Conservation (phyloP, 2,797 vertebrate species). For the Sciaenops ocellatus region DNA sequence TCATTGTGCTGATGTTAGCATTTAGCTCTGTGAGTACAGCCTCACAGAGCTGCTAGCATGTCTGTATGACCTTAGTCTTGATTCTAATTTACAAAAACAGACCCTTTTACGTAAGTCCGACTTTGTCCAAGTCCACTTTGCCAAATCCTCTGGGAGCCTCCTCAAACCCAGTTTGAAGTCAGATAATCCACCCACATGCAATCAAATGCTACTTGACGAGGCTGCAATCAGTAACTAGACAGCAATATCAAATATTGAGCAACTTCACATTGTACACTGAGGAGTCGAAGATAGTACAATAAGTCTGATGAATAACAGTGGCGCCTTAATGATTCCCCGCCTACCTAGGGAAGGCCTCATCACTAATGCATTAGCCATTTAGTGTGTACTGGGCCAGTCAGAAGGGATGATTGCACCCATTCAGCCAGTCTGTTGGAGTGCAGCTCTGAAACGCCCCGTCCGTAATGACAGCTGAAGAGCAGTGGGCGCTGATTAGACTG, state of each 20-base stretch:
- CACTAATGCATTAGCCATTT: conserved; percentile 77
- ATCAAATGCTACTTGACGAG: conserved; percentile 22
- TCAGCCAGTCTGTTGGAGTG: conserved; percentile 47
- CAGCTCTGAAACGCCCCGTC: conserved; percentile 39
- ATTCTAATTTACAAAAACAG: neutral
- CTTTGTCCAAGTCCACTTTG: neutral
- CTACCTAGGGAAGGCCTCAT: conserved; percentile 60
- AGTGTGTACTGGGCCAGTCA: conserved; percentile 47
- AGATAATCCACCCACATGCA: conserved; percentile 17
- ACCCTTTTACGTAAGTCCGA: neutral
- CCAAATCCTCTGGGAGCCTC: neutral
- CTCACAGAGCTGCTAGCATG: neutral
- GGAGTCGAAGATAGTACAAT: conserved; percentile 28
- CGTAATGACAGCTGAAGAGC: conserved; percentile 60
- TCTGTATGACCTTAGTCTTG: neutral
- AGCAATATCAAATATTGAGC: conserved; percentile 60
- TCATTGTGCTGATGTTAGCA: neutral
- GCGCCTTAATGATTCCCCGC: conserved; percentile 55
- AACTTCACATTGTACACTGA: conserved; percentile 17
- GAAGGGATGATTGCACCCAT: conserved; percentile 67
- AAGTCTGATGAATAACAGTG: conserved; percentile 35
- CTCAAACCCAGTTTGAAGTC: conserved; percentile 7
- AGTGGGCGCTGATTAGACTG: conserved; percentile 66
- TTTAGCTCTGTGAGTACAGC: neutral
- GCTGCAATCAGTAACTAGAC: conserved; percentile 34